These are phyloP conservation scores for Galagoides demidoff DNA, from an alignment of 2,797 vertebrate genomes.

Conservation along the genomic window DNA sequence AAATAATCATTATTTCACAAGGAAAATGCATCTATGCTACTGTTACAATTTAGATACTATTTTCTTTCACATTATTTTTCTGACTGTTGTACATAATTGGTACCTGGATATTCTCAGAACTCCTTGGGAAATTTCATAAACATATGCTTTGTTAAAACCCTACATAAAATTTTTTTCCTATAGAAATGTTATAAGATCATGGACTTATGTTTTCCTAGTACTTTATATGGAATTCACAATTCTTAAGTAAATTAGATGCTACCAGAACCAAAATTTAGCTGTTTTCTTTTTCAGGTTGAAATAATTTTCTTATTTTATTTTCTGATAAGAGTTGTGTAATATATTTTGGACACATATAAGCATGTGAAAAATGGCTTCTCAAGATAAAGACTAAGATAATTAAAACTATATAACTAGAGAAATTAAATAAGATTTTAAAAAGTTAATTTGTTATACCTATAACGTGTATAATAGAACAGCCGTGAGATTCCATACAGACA, in stretches of 20 bases:
- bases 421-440: neutral
- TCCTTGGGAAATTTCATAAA: neutral
- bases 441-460: neutral
- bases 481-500: neutral
- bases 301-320: neutral
- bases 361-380: neutral
- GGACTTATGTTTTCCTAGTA: neutral
- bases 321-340: neutral
- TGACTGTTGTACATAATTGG: neutral
- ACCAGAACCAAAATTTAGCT: neutral
- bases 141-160: neutral
- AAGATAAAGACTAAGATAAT: neutral
- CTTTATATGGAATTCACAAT: neutral
- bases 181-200: neutral
- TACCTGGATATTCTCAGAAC: neutral
- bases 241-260: neutral
- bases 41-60: neutral
- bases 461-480: neutral
- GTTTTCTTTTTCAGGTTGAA: neutral
- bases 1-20: neutral
- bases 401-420: neutral
- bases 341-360: neutral
- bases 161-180: neutral
- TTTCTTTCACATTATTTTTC: neutral
- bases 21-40: neutral